Evolutionary conservation across 2,888 invertebrate species (phyloP).

Genomic region (Odontocerum albicorne): DNA sequence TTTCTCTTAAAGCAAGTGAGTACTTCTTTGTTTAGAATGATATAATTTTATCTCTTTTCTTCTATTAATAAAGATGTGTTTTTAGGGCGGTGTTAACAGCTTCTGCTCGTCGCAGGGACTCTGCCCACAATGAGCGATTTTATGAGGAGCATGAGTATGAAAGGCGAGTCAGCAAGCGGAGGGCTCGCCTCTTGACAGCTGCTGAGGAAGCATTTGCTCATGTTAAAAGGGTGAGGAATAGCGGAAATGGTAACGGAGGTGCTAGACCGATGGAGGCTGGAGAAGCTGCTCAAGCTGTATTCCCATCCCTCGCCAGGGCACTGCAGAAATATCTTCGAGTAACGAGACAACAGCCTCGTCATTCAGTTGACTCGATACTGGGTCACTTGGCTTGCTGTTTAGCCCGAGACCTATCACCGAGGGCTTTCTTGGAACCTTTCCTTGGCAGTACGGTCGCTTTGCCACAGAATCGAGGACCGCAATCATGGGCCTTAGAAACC

Average conservation of each 20-base stretch:
- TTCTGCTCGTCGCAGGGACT: slow-evolving; percentile 80
- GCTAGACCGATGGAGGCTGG: slow-evolving; percentile 89
- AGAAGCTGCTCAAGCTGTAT: slow-evolving; percentile 97
- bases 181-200: slow-evolving; percentile 87
- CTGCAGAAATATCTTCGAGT: slow-evolving; percentile 95
- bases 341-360: slow-evolving; percentile 93
- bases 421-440: slow-evolving; percentile 94
- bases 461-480: slow-evolving; percentile 77
- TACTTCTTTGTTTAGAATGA: too few relatives aligned
- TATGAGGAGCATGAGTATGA: slow-evolving; percentile 98
- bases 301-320: slow-evolving; percentile 94
- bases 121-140: slow-evolving; percentile 95
- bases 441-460: slow-evolving; percentile 84
- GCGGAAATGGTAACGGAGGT: slow-evolving; percentile 61
- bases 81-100: slow-evolving; percentile 32
- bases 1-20: too few relatives aligned
- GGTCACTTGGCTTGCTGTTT: slow-evolving; percentile 89
- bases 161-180: slow-evolving; percentile 85
- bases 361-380: slow-evolving; percentile 91
- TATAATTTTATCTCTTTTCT: not conserved
- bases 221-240: slow-evolving; percentile 74
- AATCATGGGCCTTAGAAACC: slow-evolving; percentile 95
- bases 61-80: not conserved
- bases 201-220: slow-evolving; percentile 99
- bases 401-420: slow-evolving; percentile 90